phyloP scores from a whole-genome alignment of 2,113 vertebrate species.

The Charina bottae region DNA sequence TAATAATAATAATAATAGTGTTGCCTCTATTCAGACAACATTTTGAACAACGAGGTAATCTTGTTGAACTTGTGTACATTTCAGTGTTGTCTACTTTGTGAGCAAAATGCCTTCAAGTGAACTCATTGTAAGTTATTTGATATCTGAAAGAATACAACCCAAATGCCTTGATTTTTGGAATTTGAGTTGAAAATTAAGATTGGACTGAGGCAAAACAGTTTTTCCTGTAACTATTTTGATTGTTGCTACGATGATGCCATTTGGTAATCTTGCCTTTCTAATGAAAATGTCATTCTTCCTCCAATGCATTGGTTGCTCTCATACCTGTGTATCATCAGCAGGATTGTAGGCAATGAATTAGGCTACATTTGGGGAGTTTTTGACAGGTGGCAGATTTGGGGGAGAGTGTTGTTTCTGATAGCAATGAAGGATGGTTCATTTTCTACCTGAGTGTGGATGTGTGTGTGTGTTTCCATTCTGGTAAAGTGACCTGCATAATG shows the following conservation, averaged over 20 bases:
- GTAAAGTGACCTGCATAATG: not conserved
- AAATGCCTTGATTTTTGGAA: not conserved
- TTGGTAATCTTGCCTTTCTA: not conserved
- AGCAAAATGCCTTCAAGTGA: not conserved
- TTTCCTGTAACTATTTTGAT: not conserved
- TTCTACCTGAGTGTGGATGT: not conserved
- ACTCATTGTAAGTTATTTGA: not conserved
- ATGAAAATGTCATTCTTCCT: not conserved
- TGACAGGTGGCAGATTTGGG: not conserved
- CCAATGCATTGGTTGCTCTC: not conserved
- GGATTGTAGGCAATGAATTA: not conserved
- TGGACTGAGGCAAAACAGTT: not conserved
- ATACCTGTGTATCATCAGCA: not conserved
- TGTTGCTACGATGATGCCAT: not conserved
- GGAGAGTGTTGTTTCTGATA: not conserved
- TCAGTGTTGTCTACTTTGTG: not conserved
- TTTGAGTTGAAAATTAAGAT: not conserved
- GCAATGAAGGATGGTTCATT: not conserved
- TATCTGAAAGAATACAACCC: not conserved
- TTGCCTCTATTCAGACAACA: not conserved
- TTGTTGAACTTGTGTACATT: not conserved
- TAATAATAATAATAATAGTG: too few species aligned
- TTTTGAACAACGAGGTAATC: not conserved
- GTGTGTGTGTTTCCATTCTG: not conserved
- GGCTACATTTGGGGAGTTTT: not conserved